A percentile compares a stretch with the other conserved stretches of the same genome.
phyloP scores from a whole-genome alignment of 2,797 vertebrate genomes.

The Sardinella longiceps region DNA sequence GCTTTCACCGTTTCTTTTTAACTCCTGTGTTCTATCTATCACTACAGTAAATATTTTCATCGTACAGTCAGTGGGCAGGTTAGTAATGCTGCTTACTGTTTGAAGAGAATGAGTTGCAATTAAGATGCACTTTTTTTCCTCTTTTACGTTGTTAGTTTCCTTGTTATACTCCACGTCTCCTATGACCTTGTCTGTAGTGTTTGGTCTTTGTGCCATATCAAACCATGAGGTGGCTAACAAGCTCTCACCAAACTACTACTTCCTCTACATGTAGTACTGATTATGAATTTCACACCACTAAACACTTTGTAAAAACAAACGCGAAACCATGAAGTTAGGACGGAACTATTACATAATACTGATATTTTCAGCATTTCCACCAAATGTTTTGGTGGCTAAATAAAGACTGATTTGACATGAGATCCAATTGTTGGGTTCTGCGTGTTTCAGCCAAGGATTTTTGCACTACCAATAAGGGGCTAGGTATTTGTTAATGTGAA shows the following conservation, averaged over 20 bases:
- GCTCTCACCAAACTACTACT: constrained; percentile 55
- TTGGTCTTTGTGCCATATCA: constrained; percentile 24
- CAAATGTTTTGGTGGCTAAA: constrained; percentile 71
- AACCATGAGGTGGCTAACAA: constrained; percentile 52
- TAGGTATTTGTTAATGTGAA: not conserved
- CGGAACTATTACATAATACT: constrained; percentile 64
- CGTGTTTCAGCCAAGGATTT: not conserved
- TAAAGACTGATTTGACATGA: constrained; percentile 62
- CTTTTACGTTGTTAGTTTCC: not conserved
- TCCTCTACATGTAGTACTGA: constrained; percentile 65
- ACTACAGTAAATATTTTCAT: not conserved
- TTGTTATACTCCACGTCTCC: not conserved
- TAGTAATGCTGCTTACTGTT: constrained; percentile 22
- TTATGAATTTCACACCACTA: constrained; percentile 71
- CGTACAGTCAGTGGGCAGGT: constrained; percentile 18
- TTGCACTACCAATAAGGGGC: not conserved
- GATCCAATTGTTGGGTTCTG: not conserved
- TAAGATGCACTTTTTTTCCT: constrained; percentile 20
- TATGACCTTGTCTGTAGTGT: not conserved
- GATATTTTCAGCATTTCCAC: constrained; percentile 70
- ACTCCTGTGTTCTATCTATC: not conserved
- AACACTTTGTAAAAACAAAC: constrained; percentile 76
- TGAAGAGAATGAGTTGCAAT: constrained; percentile 19
- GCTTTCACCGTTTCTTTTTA: not conserved
- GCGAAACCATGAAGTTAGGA: constrained; percentile 69